phyloP scores from a whole-genome alignment of 2,888 invertebrate species.

The Sarcophaga carnaria region DNA sequence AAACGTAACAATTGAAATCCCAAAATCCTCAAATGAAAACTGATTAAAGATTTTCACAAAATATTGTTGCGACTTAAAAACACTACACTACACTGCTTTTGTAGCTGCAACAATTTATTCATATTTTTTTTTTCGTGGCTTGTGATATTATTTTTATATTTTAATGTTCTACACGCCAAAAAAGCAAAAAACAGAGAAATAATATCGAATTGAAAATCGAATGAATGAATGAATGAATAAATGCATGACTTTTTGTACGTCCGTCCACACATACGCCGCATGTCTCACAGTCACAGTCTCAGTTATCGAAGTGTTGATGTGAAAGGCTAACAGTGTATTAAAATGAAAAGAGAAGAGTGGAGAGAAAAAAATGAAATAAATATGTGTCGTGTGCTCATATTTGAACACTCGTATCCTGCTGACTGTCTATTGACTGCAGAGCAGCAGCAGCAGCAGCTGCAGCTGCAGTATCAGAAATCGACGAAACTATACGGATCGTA shows the following conservation, averaged over 20 bases:
- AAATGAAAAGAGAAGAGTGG: constrained; percentile 37
- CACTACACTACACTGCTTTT: too few relatives aligned
- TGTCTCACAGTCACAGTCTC: background rate
- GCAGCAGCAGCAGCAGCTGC: constrained; percentile 28
- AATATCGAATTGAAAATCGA: background rate
- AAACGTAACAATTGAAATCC: too few relatives aligned
- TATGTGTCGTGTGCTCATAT: constrained; percentile 14
- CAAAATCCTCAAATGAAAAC: too few relatives aligned
- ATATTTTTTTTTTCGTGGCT: background rate
- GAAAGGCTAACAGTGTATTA: constrained; percentile 62
- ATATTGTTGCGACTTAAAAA: too few relatives aligned
- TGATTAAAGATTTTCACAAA: too few relatives aligned
- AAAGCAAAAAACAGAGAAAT: background rate
- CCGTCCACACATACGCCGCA: background rate
- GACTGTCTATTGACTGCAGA: constrained; percentile 45
- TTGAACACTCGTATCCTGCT: constrained; percentile 62
- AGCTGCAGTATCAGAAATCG: background rate
- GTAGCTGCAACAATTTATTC: too few relatives aligned
- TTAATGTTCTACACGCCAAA: constrained; percentile 6
- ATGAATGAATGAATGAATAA: constrained; percentile 44
- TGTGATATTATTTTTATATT: background rate
- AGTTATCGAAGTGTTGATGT: constrained; percentile 53
- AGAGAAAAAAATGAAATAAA: too few relatives aligned
- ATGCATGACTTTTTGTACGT: constrained; percentile 31
- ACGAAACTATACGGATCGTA: background rate